Base-by-base conservation (phyloP, 2,888 invertebrate species). In the Hirtodrosophila trivittata region DNA sequence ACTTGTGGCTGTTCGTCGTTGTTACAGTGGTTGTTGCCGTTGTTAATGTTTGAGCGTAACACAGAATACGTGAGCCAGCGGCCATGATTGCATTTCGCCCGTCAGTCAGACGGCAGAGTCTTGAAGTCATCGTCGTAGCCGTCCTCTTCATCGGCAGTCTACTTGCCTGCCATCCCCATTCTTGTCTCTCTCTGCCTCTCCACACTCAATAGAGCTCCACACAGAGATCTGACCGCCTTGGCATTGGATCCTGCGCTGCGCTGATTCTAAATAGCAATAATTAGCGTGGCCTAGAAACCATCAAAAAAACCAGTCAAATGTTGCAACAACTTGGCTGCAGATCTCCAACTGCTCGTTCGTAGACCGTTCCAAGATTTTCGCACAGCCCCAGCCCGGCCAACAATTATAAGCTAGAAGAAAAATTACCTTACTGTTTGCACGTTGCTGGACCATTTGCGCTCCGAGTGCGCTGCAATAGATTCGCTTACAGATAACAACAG, bases 21-120 rank as follows among this genome's bases (percentile, higher is more conserved):
- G 32, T 26, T 30, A 49, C 8, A 21, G 50, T 46, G 62, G 60
- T 62, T 71, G 75, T 66, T 76, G 81, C 63, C 63, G 85, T 87
- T 75, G 86, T 85, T 89, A 89, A 89, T 88, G 88, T 76, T 74
- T 35, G 59, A 83, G 89, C 90, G 90, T 89, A 90, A 89, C 89
- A 89, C 88, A 90, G 89, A 89, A 89, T 89, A 90, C 90, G 89
- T 89, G 89, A 89, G 89, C 76, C 77, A 67, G 66, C 86, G 77
- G 75, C 82, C 82, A 86, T 81, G 82, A 84, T 86, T 83, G 86
- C 78, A 74, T 84, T 87, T 77, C 74, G 51, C 63, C 33, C 46
- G 52, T 66, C 66, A 77, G 72, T 35, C 66, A 9, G 13, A 3
- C 43, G 28, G 16, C 38, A 25, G 9, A 28, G 13, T 33, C 56